Evolutionary conservation across 2,113 vertebrate species (phyloP), one percentile per base, ranked within the genome.

Genomic region (Proteles cristata): DNA sequence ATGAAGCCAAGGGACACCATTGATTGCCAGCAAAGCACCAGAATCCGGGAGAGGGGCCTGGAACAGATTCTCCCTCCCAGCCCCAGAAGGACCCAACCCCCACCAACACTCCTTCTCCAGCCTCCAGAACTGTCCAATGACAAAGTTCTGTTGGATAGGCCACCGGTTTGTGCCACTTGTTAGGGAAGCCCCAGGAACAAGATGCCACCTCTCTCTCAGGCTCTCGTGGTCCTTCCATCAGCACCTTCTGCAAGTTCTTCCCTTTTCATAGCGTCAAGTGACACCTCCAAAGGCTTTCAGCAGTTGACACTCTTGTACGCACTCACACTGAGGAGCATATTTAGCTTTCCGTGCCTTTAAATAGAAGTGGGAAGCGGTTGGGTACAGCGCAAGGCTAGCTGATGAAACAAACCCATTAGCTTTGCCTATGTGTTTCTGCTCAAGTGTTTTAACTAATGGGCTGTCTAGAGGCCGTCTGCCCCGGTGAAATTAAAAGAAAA

Each of bases 401-500:
- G 90, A 48, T 9, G 45, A 71, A 65, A 28, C 16, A 71, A 21
- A 55, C 19, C 39, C 28, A 35, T 79, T 63, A 48, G 61, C 43
- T 9, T 73, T 4, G 26, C 53, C 55, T 74, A 7, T 65, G 25
- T 1, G 1, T 43, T 77, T 94, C 63, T 31, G 31, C 26, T 88
- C 68, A 65, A 79, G 63, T 76, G 90, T 95, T 96, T 69, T 93
- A 90, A 94, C 43, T n/a, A 71, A 43, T 79, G n/a, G 58, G 21
- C 45, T 84, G 6, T 73, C 66, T 69, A 94, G 28, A 66, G 39
- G 55, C 58, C n/a, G 53, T 77, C 93, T n/a, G 39, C 50, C 26
- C 65, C 61, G 14, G 63, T 94, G 53, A 90, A 73, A 93, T 87
- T 45, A 58, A 93, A 97, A 96, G 61, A 39, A 74, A 95, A 88